phyloP scores from a whole-genome alignment of 2,797 vertebrate species.

The Thaleichthys pacificus region DNA sequence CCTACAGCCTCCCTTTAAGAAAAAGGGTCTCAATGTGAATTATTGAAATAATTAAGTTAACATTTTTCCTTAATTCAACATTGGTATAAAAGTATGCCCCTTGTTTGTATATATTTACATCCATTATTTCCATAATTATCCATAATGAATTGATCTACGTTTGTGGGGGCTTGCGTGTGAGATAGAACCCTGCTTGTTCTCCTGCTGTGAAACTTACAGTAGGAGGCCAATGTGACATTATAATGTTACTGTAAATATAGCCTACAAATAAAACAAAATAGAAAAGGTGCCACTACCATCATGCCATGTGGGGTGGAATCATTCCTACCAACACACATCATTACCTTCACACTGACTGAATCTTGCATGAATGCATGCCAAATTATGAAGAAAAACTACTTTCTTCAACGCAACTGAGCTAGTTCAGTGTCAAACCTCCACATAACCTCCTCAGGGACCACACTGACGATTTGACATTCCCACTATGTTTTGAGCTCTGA shows the following conservation, averaged over 20 bases:
- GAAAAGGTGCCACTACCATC: neutral
- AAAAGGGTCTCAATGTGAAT: too few species aligned
- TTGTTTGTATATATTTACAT: too few species aligned
- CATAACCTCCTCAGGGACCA: neutral
- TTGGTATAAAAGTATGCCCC: too few species aligned
- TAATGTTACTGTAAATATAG: neutral
- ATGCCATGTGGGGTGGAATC: neutral
- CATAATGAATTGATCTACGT: too few species aligned
- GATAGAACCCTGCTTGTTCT: too few species aligned
- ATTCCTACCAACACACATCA: neutral
- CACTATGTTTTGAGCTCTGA: neutral
- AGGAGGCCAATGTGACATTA: too few species aligned
- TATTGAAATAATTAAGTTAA: too few species aligned
- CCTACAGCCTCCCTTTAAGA: too few species aligned
- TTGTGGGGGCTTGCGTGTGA: too few species aligned
- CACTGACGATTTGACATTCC: neutral
- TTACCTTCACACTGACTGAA: neutral
- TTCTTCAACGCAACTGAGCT: neutral
- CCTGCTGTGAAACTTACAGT: too few species aligned
- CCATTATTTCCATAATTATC: too few species aligned
- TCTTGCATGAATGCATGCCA: neutral
- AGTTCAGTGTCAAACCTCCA: neutral
- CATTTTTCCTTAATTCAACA: too few species aligned
- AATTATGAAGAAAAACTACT: neutral
- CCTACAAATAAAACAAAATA: neutral